Conservation (phyloP, 2,113 vertebrate species). For the Mastomys natalensis region DNA sequence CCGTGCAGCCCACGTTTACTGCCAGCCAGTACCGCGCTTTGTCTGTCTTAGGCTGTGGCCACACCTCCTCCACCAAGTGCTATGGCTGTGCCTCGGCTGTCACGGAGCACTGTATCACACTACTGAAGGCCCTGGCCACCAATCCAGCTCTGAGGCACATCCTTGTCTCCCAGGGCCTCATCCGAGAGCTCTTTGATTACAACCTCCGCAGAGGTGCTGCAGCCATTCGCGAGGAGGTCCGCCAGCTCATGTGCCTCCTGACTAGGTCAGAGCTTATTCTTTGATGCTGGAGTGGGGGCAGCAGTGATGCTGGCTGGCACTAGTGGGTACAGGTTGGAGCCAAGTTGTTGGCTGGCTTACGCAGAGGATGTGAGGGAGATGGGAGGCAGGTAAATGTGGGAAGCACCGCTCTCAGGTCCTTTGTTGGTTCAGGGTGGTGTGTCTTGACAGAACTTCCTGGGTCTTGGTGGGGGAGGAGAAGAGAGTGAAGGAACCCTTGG, state of each 20-base stretch:
- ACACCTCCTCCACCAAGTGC: constrained; percentile 98
- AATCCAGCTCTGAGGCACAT: constrained; percentile 97
- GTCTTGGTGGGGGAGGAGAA: not conserved
- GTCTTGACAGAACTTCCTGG: not conserved
- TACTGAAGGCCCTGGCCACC: constrained; percentile 96
- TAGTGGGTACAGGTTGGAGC: not conserved
- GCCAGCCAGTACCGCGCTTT: constrained; percentile 98
- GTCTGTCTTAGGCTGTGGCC: constrained; percentile 96
- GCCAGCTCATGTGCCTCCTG: constrained; percentile 98
- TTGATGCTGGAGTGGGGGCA: not conserved
- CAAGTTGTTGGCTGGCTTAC: not conserved
- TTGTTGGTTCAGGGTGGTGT: not conserved
- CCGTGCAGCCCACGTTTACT: constrained; percentile 94
- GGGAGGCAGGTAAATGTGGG: not conserved
- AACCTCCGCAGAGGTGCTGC: constrained; percentile 95
- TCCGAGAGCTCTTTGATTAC: constrained; percentile 98
- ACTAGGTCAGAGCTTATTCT: constrained; percentile 89
- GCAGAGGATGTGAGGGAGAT: not conserved
- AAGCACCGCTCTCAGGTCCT: not conserved
- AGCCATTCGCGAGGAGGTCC: constrained; percentile 96
- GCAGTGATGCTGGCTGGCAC: not conserved
- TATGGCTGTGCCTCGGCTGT: constrained; percentile 98
- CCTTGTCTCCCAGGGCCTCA: constrained; percentile 97
- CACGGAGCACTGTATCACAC: constrained; percentile 97
- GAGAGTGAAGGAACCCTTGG: not conserved